phyloP scores from a whole-genome alignment of 2,797 vertebrate genomes.

The Bradypus variegatus region DNA sequence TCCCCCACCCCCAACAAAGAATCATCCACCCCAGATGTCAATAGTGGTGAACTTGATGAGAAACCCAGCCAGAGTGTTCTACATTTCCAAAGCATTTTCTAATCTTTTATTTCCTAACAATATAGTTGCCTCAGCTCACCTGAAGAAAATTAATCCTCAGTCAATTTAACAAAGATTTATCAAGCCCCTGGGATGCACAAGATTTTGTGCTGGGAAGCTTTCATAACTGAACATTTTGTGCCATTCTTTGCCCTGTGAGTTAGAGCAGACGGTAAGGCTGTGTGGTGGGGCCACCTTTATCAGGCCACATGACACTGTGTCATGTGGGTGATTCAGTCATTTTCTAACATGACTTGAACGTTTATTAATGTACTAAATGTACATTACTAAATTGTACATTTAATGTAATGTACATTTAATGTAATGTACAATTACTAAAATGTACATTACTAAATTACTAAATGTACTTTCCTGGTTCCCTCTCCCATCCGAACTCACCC shows the following conservation, averaged over 20 bases:
- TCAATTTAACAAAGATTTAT: neutral
- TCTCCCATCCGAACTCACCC: neutral
- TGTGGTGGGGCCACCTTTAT: no score
- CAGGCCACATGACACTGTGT: neutral
- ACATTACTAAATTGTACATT: neutral
- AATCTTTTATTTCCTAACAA: neutral
- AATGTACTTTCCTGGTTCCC: neutral
- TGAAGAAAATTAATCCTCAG: neutral
- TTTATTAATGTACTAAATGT: neutral
- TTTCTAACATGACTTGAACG: neutral
- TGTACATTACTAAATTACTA: neutral
- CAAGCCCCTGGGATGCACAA: accelerated
- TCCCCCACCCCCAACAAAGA: neutral
- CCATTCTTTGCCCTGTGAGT: neutral
- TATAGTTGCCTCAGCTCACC: neutral
- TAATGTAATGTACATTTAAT: no score
- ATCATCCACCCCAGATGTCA: neutral
- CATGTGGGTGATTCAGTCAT: neutral
- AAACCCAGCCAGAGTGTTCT: neutral
- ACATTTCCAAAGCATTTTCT: neutral
- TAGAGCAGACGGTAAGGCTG: neutral
- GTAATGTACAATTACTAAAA: no score
- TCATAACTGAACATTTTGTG: neutral
- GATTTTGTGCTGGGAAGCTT: neutral
- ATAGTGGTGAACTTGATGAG: neutral